phyloP scores from a whole-genome alignment of 1,140 invertebrate genomes.

The Anthonomus grandis region DNA sequence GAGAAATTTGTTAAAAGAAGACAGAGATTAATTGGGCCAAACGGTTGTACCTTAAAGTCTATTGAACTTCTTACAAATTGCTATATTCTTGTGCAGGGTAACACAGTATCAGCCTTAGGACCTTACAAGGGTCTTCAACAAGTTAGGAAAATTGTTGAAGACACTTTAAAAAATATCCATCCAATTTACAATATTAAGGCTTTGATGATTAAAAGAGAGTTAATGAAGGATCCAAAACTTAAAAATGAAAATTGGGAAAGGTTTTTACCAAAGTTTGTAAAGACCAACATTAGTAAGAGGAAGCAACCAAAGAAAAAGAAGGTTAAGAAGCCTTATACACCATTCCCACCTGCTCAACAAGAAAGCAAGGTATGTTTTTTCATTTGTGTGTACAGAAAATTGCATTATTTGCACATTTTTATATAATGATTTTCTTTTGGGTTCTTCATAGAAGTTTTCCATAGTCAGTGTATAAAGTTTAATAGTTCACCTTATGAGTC shows the following conservation, averaged over 20 bases:
- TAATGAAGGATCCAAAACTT: slow-evolving; percentile 87
- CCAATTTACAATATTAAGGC: slow-evolving; percentile 99
- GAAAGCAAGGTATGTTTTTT: slow-evolving; percentile 69
- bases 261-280: slow-evolving; percentile 94
- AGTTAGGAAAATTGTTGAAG: slow-evolving; percentile 88
- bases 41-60: slow-evolving; percentile 95
- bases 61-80: slow-evolving; percentile 98
- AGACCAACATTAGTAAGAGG: slow-evolving; percentile 83
- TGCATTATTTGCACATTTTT: slow-evolving; percentile 7
- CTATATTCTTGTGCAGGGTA: slow-evolving; percentile 96
- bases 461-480: too few species aligned
- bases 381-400: too few species aligned
- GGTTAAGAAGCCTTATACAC: slow-evolving; percentile 91
- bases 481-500: too few species aligned
- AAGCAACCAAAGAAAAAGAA: slow-evolving; percentile 85
- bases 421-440: slow-evolving; percentile 6
- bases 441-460: slow-evolving; percentile 1
- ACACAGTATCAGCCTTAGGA: slow-evolving; percentile 95
- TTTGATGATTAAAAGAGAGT: slow-evolving; percentile 95
- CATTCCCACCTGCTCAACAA: slow-evolving; percentile 91
- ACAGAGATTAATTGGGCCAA: slow-evolving; percentile 92
- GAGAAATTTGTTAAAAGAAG: slow-evolving; percentile 96
- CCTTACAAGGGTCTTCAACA: slow-evolving; percentile 93
- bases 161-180: slow-evolving; percentile 99
- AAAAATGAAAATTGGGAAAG: slow-evolving; percentile 96